Conservation (phyloP, 1,140 invertebrate genomes). For the Ceratina australensis region DNA sequence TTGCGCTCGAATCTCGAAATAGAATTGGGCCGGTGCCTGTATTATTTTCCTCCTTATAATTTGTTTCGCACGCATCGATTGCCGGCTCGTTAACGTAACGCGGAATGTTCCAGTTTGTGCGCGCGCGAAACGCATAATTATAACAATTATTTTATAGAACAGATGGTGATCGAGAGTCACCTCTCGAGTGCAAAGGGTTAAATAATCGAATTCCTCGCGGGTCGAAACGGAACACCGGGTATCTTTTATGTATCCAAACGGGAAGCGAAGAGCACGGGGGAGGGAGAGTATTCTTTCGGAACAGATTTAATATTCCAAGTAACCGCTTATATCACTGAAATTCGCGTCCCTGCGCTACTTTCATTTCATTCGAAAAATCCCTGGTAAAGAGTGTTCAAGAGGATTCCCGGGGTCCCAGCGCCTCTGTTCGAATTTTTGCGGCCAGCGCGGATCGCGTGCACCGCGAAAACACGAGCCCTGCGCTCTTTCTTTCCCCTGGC, state of each 20-base stretch:
- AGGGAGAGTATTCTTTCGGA: neutral
- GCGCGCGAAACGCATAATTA: neutral
- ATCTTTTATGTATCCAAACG: too few species aligned
- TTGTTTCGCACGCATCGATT: slow-evolving; percentile 2
- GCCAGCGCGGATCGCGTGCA: neutral
- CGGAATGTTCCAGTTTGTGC: neutral
- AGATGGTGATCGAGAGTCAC: too few species aligned
- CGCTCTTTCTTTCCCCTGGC: neutral
- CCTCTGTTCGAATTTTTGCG: slow-evolving; percentile 33
- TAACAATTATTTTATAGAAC: too few species aligned
- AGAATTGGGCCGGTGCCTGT: neutral
- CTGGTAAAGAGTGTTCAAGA: neutral
- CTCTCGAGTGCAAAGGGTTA: too few species aligned
- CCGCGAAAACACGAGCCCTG: slow-evolving; percentile 4
- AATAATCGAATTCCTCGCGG: neutral
- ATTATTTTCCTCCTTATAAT: slow-evolving; percentile 9
- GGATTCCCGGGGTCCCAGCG: neutral
- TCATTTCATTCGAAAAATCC: slow-evolving; percentile 26
- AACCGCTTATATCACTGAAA: slow-evolving; percentile 28
- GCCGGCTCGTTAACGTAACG: slow-evolving; percentile 10
- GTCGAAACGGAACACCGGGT: too few species aligned
- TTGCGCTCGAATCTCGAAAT: neutral
- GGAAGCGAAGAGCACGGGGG: too few species aligned
- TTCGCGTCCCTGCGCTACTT: too few species aligned
- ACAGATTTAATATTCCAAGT: slow-evolving; percentile 18